Conservation (phyloP, 2,888 invertebrate genomes). For the Tetragnatha montana region DNA sequence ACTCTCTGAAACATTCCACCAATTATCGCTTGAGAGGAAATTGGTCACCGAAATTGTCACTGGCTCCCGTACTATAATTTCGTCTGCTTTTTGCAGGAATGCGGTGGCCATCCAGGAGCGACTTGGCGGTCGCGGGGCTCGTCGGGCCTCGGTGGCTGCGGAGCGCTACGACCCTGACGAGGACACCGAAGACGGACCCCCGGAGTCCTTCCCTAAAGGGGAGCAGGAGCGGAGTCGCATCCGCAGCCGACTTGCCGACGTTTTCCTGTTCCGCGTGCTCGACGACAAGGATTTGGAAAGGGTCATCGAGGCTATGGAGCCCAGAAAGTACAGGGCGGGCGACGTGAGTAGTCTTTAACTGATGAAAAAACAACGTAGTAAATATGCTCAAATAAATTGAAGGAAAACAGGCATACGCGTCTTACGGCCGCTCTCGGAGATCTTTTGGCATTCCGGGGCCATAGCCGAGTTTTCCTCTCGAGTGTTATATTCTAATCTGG, state of each 20-base stretch:
- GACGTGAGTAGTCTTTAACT: conserved; percentile 71
- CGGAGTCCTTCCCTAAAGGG: conserved; percentile 75
- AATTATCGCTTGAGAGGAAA: no score
- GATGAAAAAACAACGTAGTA: neutral
- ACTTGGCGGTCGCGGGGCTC: neutral
- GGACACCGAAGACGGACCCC: conserved; percentile 74
- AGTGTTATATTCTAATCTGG: no score
- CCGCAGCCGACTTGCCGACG: conserved; percentile 75
- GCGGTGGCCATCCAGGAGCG: conserved; percentile 11
- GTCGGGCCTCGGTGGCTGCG: conserved; percentile 50
- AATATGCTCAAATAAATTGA: no score
- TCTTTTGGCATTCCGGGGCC: neutral
- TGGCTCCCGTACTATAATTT: no score
- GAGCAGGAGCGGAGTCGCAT: conserved; percentile 76
- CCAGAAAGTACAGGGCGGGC: conserved; percentile 74
- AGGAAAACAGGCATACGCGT: neutral
- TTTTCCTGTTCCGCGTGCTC: conserved; percentile 75
- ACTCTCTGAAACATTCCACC: no score
- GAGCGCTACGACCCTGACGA: conserved; percentile 74
- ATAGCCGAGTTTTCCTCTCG: no score
- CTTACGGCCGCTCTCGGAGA: neutral
- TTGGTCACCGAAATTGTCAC: no score
- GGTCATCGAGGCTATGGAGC: conserved; percentile 77
- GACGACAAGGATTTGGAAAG: conserved; percentile 76
- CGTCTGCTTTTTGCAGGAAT: no score